Base-by-base conservation (phyloP, 2,113 vertebrate species). In the Callipepla squamata region DNA sequence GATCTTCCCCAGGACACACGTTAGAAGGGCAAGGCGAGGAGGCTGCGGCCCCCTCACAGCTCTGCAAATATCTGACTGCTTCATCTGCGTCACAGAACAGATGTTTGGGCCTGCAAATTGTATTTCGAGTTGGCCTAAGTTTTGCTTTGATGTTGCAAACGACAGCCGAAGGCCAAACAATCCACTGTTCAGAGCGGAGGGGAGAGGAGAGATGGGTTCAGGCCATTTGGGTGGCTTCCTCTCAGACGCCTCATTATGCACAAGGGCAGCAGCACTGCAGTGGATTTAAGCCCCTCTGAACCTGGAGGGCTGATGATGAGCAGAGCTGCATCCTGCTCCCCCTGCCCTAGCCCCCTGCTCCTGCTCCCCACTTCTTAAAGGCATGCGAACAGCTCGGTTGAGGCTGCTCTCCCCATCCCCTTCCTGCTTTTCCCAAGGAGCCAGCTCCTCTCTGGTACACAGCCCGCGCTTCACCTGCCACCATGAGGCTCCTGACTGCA, bases 1-100 rank as follows among this genome's bases (percentile, higher is more conserved):
- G 91, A 94, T 89, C 80, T 84, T 93, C 85, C 94, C 94, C 91
- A 57, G 12, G 88, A 88, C 68, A 84, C 76, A 53, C 2, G 0
- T 58, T 66, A 36, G 17, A 36, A 58, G 75, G 85, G 87, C 1
- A 5, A 93, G 25, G 79, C 0, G 1, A 80, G 90, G 85, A 55
- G 61, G 40, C 47, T 68, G 74, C 17, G 15, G 72, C 34, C 80
- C 72, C 74, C 70, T 48, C 36, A 30, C 30, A 62, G 91, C 62
- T 34, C 28, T 61, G 73, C 4, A 3, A 81, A 28, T 32, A 75
- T 55, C 85, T 13, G 55, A 22, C 84, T 5, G 19, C 66, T 93
- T 80, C 62, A 90, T 87, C 76, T 55, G 79, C 58, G 42, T 45
- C 70, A 75, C 0, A 1, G 28, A 89, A 57, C 28, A 70, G 79